Evolutionary conservation across 1,140 invertebrate species (phyloP), one percentile per base, ranked within the genome.

Genomic region (Pseudomyrmex flavicornis): DNA sequence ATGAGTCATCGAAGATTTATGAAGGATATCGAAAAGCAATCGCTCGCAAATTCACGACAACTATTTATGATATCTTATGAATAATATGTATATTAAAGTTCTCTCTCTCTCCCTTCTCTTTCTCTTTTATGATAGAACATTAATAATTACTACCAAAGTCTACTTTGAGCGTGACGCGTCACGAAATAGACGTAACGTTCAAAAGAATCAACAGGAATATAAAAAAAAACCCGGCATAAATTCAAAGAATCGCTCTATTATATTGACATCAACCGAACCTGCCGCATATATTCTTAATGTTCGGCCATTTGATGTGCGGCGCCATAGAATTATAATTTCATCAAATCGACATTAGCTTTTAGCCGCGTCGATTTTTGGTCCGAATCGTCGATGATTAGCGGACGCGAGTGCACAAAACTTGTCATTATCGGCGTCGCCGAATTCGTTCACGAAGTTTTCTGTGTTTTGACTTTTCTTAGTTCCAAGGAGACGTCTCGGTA

Each of bases 321-420:
- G 65, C 84, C 83, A 35, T 91, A 70, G 83, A 88, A 92, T 92
- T 91, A 92, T 89, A 88, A 90, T 90, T 91, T 92, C 91, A 91
- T 92, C 85, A 90, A 89, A 87, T 75, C 65, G 82, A 65, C 87
- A 89, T 89, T 89, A 89, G 66, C 68, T 44, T 62, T 35, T 52
- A 72, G 69, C 50, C 80, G 56, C 56, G 56, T 75, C 86, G 79
- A 61, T 84, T 85, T 79, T 69, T 58, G 52, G 17, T 20, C 5
- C 35, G 59, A 10, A 26, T 17, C 58, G 3, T 44, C 70, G 59
- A 70, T 50, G 66, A 82, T 87, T 69, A 70, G 17, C 63, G 22
- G 35, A 44, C 44, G 22, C 54, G 22, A 72, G 44, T 15, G 54
- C 68, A 73, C 1, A 63, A 13, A 48, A 54, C 10, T 73, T 69